Evolutionary conservation across 92 coral and sea anemone species (phyloP), one percentile per base, ranked within the genome.

Genomic region (Umimayanthus chanpuru): DNA sequence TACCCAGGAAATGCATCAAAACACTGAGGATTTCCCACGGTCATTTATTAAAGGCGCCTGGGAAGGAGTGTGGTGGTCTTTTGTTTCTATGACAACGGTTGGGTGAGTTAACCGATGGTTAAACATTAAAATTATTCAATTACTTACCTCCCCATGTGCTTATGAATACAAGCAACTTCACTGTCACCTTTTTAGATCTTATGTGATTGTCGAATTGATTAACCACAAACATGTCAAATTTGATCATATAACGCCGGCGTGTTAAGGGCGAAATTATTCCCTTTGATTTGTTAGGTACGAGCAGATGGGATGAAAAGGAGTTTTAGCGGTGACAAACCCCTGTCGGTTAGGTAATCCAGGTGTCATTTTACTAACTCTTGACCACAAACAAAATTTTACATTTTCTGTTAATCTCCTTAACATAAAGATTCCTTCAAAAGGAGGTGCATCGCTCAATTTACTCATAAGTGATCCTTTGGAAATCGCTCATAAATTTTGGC

Each of bases 1-100:
- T 25, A 29, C 7, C 7, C 32, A 89, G 91, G 91, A 89, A 79
- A 89, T 83, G 3, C 65, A 65, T 25, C 79, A 87, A 82, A 89
- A 89, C 6, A 66, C 74, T 28, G 91, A 83, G 40, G 88, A 89
- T n/a, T 89, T 89, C 67, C 88, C 88, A 5, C 88, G 79, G 5
- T 65, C 88, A 43, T 89, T 89, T 43, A 58, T 82, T 25, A 82
- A 47, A 82, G 91, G 91, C 0, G 76, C 88, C 32, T 89, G 91
- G 88, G 80, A 89, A 74, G 91, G 91, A 39, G 70, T 82, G 38
- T 89, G 91, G 91, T 89, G 91, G 91, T 82, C 91, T 23, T 89
- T 89, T 30, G 85, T 89, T 76, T 89, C 91, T 11, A 89, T 89
- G 91, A 89, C 91, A 32, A 89, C 91, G 20, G 91, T 89, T 23